Conservation (phyloP, 2,888 invertebrate species). For the Drosophila peninsularis region DNA sequence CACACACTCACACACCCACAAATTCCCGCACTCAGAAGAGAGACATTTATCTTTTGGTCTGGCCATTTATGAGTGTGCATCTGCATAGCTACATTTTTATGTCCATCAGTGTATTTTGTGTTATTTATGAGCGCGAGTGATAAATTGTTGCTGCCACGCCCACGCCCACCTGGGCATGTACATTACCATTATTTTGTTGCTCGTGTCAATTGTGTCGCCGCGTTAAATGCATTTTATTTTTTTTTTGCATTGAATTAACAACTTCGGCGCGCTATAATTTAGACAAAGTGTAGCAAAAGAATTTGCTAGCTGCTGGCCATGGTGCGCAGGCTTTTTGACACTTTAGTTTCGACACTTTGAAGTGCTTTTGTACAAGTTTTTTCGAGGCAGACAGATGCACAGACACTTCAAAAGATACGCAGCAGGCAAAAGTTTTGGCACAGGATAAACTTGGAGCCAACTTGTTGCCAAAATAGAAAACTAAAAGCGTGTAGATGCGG, state of each 20-base stretch:
- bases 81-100: conserved; percentile 54
- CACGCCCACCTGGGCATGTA: conserved; percentile 3
- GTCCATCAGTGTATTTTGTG: conserved; percentile 56
- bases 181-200: neutral
- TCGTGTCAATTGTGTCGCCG: conserved; percentile 37
- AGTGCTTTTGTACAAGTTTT: conserved; percentile 65
- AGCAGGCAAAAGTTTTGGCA: conserved; percentile 41
- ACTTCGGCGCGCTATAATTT: conserved; percentile 57
- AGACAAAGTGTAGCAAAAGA: conserved; percentile 48
- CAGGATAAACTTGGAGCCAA: conserved; percentile 64
- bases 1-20: conserved; percentile 4
- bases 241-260: conserved; percentile 71
- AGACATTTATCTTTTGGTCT: conserved; percentile 61
- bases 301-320: conserved; percentile 39
- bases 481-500: conserved; percentile 41
- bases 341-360: conserved; percentile 79
- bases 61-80: conserved; percentile 41
- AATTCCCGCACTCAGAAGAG: conserved; percentile 9
- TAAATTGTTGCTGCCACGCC: conserved; percentile 53
- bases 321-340: conserved; percentile 72
- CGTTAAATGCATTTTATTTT: conserved; percentile 64
- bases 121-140: conserved; percentile 70
- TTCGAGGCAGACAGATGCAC: conserved; percentile 29
- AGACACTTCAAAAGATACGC: conserved; percentile 54
- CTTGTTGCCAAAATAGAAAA: conserved; percentile 73